These are phyloP conservation scores for Geotrupes spiniger DNA, from an alignment of 2,888 invertebrate species.

Conservation along the genomic window DNA sequence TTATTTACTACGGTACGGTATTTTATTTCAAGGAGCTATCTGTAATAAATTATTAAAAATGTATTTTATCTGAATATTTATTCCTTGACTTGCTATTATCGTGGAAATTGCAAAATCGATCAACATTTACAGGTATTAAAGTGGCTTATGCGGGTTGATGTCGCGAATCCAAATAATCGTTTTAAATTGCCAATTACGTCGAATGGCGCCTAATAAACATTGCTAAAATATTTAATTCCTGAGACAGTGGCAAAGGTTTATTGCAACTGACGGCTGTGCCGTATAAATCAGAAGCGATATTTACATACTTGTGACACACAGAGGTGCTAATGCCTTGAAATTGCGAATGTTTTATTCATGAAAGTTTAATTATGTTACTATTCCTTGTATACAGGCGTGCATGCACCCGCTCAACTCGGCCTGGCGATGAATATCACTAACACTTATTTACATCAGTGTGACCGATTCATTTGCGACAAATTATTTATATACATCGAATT, in stretches of 20 bases:
- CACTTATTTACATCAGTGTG: constrained; percentile 5
- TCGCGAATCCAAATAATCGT: too few species aligned
- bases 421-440: neutral
- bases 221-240: constrained; percentile 11
- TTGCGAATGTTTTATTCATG: constrained; percentile 38
- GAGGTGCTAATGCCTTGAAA: constrained; percentile 37
- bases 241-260: constrained; percentile 4
- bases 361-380: constrained; percentile 28
- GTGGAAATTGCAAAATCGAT: too few species aligned
- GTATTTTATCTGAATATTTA: too few species aligned
- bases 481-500: neutral
- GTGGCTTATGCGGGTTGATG: too few species aligned
- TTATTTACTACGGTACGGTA: too few species aligned
- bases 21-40: too few species aligned
- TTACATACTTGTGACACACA: constrained; percentile 31
- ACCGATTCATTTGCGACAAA: constrained; percentile 3
- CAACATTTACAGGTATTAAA: too few species aligned
- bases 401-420: neutral
- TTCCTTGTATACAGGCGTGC: constrained; percentile 4
- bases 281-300: constrained; percentile 28
- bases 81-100: too few species aligned
- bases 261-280: constrained; percentile 7
- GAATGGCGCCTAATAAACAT: constrained; percentile 9
- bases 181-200: too few species aligned
- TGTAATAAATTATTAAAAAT: too few species aligned